Base-by-base conservation (phyloP, 2,888 invertebrate genomes). In the Meghimatium bilineatum region DNA sequence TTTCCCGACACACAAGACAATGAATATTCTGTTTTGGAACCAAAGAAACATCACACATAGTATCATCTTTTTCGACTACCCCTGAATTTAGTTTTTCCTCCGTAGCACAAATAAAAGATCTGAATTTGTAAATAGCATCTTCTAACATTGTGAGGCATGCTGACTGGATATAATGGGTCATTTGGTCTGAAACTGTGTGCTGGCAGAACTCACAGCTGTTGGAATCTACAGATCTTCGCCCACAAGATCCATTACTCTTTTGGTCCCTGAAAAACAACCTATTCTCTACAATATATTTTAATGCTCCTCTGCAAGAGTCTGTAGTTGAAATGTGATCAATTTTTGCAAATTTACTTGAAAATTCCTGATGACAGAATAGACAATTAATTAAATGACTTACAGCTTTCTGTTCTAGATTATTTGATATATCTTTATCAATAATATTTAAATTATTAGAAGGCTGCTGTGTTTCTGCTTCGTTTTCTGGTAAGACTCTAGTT, bases 151-250 rank as follows among this genome's bases (percentile, higher is more conserved):
- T 17, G 10, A 67, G 29, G 38, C 79, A 79, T 23, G 44, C 20
- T 63, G 79, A 63, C 0, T 38, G 44, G 26, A 79, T 44, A 49
- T 63, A 67, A 29, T 79, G 79, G 10, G 23, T 49, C 12, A 49
- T 20, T 44, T 49, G 49, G 34, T 79, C 67, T 32, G 67, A 49
- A 63, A 44, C 6, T 1, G 29, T 67, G 29, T 32, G 67, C 0
- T 32, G 29, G 29, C 79, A 79, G n/a, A 79, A 79, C 44, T 79
- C 67, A 79, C 79, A 79, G 17, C 10, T 17, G 49, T 38, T 67
- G 14, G 44, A 26, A 17, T 67, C 32, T n/a, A 17, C 20, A 67
- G 29, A 6, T 29, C 6, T 32, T 29, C 10, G 12, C 6, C 12
- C 44, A 44, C n/a, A 38, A 8, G 17, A 23, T 44, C 20, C 14